Base-by-base conservation (phyloP, 2,888 invertebrate species). In the Clanis bilineata region DNA sequence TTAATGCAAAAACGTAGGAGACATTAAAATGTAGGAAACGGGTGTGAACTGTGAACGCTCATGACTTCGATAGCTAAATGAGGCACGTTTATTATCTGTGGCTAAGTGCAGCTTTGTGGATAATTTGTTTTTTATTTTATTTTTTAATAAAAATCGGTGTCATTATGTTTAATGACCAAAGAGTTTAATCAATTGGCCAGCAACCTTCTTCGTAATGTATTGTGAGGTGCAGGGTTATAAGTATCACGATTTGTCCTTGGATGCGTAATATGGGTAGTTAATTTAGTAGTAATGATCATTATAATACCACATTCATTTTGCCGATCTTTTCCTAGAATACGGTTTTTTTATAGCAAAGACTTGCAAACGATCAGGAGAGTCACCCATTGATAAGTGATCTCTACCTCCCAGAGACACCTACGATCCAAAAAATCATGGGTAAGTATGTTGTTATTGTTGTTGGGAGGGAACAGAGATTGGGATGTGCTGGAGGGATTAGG, bases 1-100 rank as follows among this genome's bases (percentile, higher is more conserved):
- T 73, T 69, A 70, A 62, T 70, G 79, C 81, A 82, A 83, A 82
- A 81, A 78, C 66, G 62, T 63, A 69, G 60, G 61, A 64, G 71
- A 72, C 74, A 77, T 78, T 77, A 76, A 79, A 64, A 67, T 60
- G 51, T 60, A 58, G 68, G 66, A 67, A 66, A 51, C 58, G 43
- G 38, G 28, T 22, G 38, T 3, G 12, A 38, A n/a, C 39, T 18
- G 47, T 32, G 4, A 21, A 28, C 15, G 23, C 38, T 39, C 25
- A 47, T 7, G 32, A 23, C n/a, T 2, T 9, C 51, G 36, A 45
- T 58, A 23, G 43, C 43, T 10, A 15, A 23, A 45, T 23, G 44
- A 45, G 45, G 41, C 12, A 23, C 38, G 38, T 39, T 38, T 51
- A 25, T 21, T 45, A 28, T 32, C 51, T 45, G 25, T 45, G n/a